Percentiles rank a stretch among this genome's conserved stretches.
These are phyloP conservation scores for Alouatta palliata DNA, from an alignment of 2,113 vertebrate genomes.

Conservation along the genomic window DNA sequence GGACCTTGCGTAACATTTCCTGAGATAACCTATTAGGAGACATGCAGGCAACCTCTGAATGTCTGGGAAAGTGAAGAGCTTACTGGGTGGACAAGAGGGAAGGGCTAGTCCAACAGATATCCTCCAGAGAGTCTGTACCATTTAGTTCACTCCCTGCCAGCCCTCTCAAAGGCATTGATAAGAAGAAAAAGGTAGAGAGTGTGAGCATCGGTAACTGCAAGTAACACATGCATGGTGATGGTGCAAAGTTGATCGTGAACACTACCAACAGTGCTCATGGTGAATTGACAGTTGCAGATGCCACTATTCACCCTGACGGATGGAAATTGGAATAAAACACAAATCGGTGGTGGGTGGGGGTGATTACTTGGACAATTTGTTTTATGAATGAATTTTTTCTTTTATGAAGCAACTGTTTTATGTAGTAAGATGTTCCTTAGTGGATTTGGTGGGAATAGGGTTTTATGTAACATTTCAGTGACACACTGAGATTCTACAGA, in stretches of 20 bases:
- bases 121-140: neutral
- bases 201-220: neutral
- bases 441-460: neutral
- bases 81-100: neutral
- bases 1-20: neutral
- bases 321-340: conserved; percentile 14
- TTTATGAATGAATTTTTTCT: conserved; percentile 30
- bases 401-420: conserved; percentile 8
- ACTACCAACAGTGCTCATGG: neutral
- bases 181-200: neutral
- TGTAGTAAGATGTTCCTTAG: neutral
- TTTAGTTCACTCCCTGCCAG: neutral
- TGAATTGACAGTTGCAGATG: neutral
- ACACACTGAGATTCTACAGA: conserved; percentile 5
- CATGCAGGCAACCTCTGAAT: neutral
- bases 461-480: conserved; percentile 29
- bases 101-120: neutral
- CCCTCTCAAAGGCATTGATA: neutral
- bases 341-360: neutral
- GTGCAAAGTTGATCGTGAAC: neutral
- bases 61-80: conserved; percentile 6
- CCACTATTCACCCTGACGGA: neutral
- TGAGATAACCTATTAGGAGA: neutral
- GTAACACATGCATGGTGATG: neutral
- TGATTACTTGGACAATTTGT: conserved; percentile 30